These are phyloP conservation scores for Arizona elegans DNA, from an alignment of 2,113 vertebrate genomes.

Conservation along the genomic window DNA sequence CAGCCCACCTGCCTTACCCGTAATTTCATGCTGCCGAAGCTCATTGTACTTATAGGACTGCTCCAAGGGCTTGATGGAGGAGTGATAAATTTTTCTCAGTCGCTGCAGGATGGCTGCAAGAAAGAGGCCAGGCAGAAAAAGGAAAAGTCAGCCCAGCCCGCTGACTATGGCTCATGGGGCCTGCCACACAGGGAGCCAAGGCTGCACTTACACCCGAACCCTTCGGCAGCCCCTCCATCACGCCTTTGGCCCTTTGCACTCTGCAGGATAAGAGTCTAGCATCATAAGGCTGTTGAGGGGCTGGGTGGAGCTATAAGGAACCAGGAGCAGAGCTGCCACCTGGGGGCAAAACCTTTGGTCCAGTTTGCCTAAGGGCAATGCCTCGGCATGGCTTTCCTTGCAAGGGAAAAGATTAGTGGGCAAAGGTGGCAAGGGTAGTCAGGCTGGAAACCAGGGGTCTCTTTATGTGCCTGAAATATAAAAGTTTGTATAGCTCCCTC, in stretches of 20 bases:
- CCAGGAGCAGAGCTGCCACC: not conserved
- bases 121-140: not conserved
- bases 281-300: not conserved
- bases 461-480: not conserved
- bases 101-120: slow-evolving; percentile 80
- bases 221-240: not conserved
- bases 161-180: not conserved
- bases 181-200: no score
- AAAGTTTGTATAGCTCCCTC: not conserved
- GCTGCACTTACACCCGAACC: not conserved
- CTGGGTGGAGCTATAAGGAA: not conserved
- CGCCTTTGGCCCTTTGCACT: not conserved
- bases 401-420: not conserved
- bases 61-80: slow-evolving; percentile 93
- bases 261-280: not conserved
- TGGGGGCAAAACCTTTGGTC: not conserved
- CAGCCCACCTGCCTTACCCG: slow-evolving; percentile 72
- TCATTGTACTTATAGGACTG: slow-evolving; percentile 97
- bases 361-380: no score
- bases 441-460: not conserved
- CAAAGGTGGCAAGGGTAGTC: not conserved
- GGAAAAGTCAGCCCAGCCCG: not conserved
- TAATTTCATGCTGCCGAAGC: slow-evolving; percentile 95
- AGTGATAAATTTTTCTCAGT: slow-evolving; percentile 92
- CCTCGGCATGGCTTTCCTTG: not conserved